Percentiles rank a stretch among this genome's conserved stretches.
These are phyloP conservation scores for Guaruba guarouba DNA, from an alignment of 2,113 vertebrate species.

Conservation along the genomic window DNA sequence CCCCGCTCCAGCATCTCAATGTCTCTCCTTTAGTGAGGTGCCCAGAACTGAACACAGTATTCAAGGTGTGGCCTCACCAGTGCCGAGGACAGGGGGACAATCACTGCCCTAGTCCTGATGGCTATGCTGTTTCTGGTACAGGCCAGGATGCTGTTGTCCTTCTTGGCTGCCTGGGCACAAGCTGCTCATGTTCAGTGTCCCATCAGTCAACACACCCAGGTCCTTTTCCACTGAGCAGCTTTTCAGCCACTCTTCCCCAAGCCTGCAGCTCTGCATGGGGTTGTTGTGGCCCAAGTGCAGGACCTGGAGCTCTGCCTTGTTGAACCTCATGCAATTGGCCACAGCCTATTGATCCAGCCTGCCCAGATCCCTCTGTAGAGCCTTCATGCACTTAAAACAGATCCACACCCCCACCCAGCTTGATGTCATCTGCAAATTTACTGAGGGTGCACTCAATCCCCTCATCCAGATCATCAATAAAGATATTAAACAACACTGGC, in stretches of 20 bases:
- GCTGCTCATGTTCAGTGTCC: background rate
- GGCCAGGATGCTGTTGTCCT: background rate
- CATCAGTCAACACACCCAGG: background rate
- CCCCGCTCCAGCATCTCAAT: background rate
- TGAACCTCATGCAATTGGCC: background rate
- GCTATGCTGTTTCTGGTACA: background rate
- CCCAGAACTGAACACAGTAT: background rate
- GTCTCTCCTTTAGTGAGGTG: background rate
- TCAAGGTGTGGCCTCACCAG: background rate
- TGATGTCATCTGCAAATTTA: background rate
- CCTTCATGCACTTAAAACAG: background rate
- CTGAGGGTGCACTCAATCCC: background rate
- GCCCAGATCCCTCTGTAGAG: background rate
- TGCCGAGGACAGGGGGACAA: background rate
- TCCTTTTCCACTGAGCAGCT: background rate
- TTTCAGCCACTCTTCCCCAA: background rate
- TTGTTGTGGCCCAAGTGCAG: background rate
- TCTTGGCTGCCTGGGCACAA: background rate
- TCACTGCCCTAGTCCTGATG: background rate
- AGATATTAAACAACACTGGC: background rate
- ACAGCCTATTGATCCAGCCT: background rate
- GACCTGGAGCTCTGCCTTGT: background rate
- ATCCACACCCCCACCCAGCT: background rate
- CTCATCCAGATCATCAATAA: background rate
- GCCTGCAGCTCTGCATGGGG: background rate